phyloP scores from a whole-genome alignment of 2,888 invertebrate genomes.

The Eristalis pertinax region DNA sequence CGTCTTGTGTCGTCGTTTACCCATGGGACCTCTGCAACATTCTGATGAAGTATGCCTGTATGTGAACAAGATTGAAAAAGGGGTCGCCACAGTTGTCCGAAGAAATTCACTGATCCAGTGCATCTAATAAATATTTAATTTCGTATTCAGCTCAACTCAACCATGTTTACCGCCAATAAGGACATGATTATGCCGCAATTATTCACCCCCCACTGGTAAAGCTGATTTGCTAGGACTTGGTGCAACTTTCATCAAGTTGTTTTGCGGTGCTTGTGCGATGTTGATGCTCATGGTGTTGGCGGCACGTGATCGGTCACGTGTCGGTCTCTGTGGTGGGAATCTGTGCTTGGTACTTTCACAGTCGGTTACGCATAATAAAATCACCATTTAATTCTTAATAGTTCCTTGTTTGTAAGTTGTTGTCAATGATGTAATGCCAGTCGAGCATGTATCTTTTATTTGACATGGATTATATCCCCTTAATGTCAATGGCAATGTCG shows the following conservation, averaged over 20 bases:
- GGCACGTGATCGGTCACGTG: conserved; percentile 79
- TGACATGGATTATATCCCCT: conserved; percentile 27
- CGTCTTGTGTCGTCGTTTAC: conserved; percentile 75
- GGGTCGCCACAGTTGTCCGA: conserved; percentile 38
- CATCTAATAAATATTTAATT: conserved; percentile 71
- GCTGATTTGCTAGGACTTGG: conserved; percentile 10
- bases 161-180: conserved; percentile 70
- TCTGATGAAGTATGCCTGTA: background rate
- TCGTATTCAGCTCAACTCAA: conserved; percentile 62
- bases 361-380: conserved; percentile 76
- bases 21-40: conserved; percentile 22
- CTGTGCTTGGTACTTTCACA: conserved; percentile 73
- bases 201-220: conserved; percentile 60
- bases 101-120: conserved; percentile 42
- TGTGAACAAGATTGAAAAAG: conserved; percentile 49
- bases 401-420: conserved; percentile 77
- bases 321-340: conserved; percentile 73
- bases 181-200: conserved; percentile 70
- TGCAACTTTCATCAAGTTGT: conserved; percentile 47
- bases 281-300: conserved; percentile 36
- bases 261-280: conserved; percentile 51
- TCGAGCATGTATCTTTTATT: conserved; percentile 18
- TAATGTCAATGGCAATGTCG: background rate
- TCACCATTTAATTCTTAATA: conserved; percentile 78
- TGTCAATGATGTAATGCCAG: conserved; percentile 60